Evolutionary conservation across 2,797 vertebrate species (phyloP).

Genomic region (Lagorchestes hirsutus): DNA sequence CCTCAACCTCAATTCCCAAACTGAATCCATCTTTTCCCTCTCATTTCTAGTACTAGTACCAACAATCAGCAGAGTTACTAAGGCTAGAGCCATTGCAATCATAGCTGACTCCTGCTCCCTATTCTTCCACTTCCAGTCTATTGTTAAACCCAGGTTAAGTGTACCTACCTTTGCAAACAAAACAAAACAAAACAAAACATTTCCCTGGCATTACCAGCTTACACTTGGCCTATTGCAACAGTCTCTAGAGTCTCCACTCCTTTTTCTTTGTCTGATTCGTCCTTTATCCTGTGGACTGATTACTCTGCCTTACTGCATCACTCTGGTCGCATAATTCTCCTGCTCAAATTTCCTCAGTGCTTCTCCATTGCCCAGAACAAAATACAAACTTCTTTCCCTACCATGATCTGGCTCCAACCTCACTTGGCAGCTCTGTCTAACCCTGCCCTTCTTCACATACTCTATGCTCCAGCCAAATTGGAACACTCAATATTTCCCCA

Average conservation of each 20-base stretch:
- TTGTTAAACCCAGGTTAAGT: neutral
- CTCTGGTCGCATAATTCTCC: neutral
- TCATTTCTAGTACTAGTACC: neutral
- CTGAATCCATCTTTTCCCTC: neutral
- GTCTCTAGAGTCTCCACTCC: neutral
- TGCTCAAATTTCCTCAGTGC: neutral
- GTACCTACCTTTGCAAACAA: neutral
- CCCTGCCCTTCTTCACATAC: neutral
- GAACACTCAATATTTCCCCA: neutral
- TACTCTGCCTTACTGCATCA: neutral
- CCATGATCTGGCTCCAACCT: neutral
- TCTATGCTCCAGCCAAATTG: neutral
- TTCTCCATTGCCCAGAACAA: neutral
- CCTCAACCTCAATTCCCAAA: neutral
- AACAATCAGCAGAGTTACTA: neutral
- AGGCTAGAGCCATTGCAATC: neutral
- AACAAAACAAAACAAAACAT: neutral
- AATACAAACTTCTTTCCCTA: neutral
- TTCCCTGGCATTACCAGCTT: neutral
- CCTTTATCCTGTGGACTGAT: neutral
- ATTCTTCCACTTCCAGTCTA: neutral
- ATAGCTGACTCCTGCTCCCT: neutral
- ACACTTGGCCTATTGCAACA: neutral
- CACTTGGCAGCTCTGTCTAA: neutral
- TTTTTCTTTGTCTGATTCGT: neutral